A percentile compares a stretch with the other conserved stretches of the same genome.
Evolutionary conservation across 2,113 vertebrate species (phyloP).

Genomic region (Caloenas nicobarica): DNA sequence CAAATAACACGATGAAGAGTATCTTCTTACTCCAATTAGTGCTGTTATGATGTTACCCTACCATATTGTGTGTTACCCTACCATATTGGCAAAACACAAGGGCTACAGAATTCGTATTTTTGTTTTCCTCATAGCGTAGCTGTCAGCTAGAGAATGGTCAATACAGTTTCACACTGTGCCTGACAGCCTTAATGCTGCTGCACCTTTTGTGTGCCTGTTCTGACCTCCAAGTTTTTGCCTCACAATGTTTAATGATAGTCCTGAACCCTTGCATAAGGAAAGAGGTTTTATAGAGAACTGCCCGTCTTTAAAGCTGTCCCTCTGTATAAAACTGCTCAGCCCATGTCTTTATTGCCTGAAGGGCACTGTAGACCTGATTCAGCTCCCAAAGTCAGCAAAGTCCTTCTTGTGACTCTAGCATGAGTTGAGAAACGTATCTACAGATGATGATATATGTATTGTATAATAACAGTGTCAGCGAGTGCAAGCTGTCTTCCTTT

Average conservation of each 20-base stretch:
- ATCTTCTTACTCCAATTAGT: not conserved
- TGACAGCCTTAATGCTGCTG: not conserved
- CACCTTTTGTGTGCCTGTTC: not conserved
- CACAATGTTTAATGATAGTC: rapidly evolving
- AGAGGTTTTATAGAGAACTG: not conserved
- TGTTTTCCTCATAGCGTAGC: not conserved
- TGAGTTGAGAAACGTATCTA: not conserved
- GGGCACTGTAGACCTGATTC: not conserved
- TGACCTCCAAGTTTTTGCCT: not conserved
- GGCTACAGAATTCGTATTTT: not conserved
- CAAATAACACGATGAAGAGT: not conserved
- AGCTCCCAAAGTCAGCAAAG: not conserved
- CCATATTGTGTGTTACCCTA: not conserved
- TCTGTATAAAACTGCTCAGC: not conserved
- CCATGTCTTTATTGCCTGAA: not conserved
- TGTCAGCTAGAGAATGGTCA: not conserved
- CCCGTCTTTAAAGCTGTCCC: not conserved
- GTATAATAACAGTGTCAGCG: not conserved
- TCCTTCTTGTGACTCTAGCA: not conserved
- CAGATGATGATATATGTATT: not conserved
- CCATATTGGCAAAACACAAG: not conserved
- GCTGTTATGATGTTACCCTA: not conserved
- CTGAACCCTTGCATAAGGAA: not conserved
- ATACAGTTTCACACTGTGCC: not conserved
- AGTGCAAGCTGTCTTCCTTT: not conserved